Evolutionary conservation across 1,140 invertebrate genomes (phyloP).

Genomic region (Radopholus similis): DNA sequence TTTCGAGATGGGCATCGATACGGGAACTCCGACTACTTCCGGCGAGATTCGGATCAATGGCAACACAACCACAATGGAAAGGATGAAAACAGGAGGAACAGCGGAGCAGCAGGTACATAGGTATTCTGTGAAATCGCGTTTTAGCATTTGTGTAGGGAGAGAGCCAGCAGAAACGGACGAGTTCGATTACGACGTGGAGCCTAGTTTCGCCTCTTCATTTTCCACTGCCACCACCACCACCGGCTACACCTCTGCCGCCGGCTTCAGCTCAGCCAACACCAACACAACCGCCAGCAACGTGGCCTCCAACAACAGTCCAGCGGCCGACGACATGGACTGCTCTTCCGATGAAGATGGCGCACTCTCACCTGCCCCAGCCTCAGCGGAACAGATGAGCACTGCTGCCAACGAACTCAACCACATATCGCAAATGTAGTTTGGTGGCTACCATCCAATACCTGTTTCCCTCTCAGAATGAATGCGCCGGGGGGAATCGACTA

Average conservation of each 20-base stretch:
- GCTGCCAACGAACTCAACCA: conserved; percentile 14
- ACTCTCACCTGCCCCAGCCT: background rate
- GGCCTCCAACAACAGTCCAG: background rate
- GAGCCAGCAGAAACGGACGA: too few species aligned
- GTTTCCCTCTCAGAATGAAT: conserved; percentile 6
- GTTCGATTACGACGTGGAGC: too few species aligned
- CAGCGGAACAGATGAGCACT: background rate
- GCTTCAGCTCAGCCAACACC: background rate
- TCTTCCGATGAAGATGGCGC: background rate
- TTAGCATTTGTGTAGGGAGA: too few species aligned
- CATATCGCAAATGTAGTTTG: conserved; percentile 16
- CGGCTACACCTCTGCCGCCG: background rate
- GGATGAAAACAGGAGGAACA: too few species aligned
- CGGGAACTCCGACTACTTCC: too few species aligned
- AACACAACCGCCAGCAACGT: background rate
- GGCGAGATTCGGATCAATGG: too few species aligned
- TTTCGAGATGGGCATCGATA: too few species aligned
- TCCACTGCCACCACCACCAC: too few species aligned
- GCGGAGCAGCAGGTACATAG: too few species aligned
- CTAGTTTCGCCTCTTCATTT: too few species aligned
- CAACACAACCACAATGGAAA: too few species aligned
- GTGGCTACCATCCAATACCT: background rate
- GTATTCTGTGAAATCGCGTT: too few species aligned
- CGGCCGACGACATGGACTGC: background rate
- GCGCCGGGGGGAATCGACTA: background rate